Base-by-base conservation (phyloP, 2,113 vertebrate species). In the Puma concolor region DNA sequence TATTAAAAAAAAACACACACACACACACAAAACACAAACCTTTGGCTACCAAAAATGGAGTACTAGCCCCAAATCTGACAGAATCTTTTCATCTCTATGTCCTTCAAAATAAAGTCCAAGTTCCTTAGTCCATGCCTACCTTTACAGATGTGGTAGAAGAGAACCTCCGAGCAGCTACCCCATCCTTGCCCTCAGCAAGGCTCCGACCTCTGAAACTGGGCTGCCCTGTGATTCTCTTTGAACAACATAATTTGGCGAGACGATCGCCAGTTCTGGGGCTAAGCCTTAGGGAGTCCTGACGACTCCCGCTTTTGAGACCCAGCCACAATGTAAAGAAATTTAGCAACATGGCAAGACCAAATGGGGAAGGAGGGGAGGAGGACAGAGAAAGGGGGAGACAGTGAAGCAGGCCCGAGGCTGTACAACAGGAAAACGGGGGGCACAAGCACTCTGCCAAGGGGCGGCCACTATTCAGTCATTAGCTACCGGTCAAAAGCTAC, bases 11-110 rank as follows among this genome's bases (percentile, higher is more conserved):
- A 67, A 72, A 50, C 1, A 44, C n/a, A 5, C 1, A 38, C 1
- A 41, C 36, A 38, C 1, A 9, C 44, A 44, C 44, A 44, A 44
- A 71, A 19, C 27, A 31, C 9, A 27, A 64, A 57, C 69, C 31
- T 79, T 41, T 50, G 25, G 54, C 38, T 29, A 23, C 29, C 15
- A 74, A 72, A 38, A 72, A 48, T 25, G 27, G 79, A 52, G 52
- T 44, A 77, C 69, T 33, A 76, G 71, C 33, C 83, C 52, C 63
- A 66, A 36, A n/a, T 60, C 23, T 95, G 81, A 96, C 11, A 48
- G 63, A 81, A 60, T 60, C 48, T 71, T 94, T 50, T 21, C 50
- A 60, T 86, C 67, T 89, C 41, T 54, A 36, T 29, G 16, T 80
- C 67, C 36, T 48, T 41, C 44, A 83, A 72, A 67, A 71, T 72